Evolutionary conservation across 2,113 vertebrate genomes (phyloP), one percentile per base, ranked within the genome.

Genomic region (Hyaena hyaena): DNA sequence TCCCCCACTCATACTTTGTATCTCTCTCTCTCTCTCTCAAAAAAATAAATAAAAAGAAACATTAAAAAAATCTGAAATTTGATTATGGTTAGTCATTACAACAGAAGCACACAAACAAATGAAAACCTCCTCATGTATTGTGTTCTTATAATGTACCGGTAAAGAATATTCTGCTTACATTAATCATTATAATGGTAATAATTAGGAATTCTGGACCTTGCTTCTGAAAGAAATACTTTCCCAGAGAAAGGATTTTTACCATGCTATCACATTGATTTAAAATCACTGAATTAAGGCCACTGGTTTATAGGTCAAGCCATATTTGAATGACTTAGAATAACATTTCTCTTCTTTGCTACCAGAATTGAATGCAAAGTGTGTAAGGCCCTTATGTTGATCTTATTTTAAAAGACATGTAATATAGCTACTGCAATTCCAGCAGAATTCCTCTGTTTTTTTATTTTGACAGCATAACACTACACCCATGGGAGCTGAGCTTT

Each of bases 401-500:
- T 97, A 97, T 98, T 98, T 98, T 98, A 96, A 97, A 98, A 96
- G 95, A 93, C 85, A 98, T 77, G 96, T 92, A 88, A 92, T 66
- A 90, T 66, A 97, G 92, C 96, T 98, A 97, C 96, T 97, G 85
- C 88, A 97, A 98, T 98, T 98, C 98, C 97, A 98, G 97, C 97
- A 98, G 97, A 98, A 98, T 98, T 97, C 93, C 97, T 98, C 98
- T 98, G 96, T 91, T 98, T 98, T 98, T 98, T 98, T 83, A 98
- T 98, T 99, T 98, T 98, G 97, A 98, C 97, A 99, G 97, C 98
- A 97, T 97, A 98, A 98, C 92, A 98, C 89, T 97, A 96, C 88
- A 97, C 98, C 97, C 98, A 98, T 97, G 98, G 97, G 98, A 99
- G 98, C 96, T 77, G 95, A 99, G 98, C 97, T 98, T 98, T 98